phyloP scores from a whole-genome alignment of 2,113 vertebrate genomes.

The Dolichallabes microphthalmus region DNA sequence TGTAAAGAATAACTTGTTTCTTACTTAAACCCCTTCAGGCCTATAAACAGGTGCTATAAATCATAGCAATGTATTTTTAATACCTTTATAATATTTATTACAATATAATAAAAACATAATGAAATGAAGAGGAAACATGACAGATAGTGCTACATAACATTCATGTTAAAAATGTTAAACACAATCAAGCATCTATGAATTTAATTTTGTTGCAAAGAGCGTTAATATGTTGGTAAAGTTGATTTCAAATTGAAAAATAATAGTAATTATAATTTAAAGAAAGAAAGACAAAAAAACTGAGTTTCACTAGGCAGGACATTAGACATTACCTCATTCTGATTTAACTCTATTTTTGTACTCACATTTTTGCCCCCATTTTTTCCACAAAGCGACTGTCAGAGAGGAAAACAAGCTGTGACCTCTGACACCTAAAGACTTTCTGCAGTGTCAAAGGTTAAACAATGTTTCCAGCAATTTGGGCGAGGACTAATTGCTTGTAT shows the following conservation, averaged over 20 bases:
- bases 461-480: conserved; percentile 72
- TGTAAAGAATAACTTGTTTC: neutral
- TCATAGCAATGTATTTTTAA: neutral
- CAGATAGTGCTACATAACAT: neutral
- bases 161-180: neutral
- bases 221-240: no score
- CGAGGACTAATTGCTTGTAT: conserved; percentile 59
- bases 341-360: neutral
- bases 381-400: conserved; percentile 35
- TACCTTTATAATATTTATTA: neutral
- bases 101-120: neutral
- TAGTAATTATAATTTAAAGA: neutral
- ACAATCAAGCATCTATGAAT: neutral
- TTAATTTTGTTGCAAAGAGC: no score
- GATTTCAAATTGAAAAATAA: no score
- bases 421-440: conserved; percentile 71
- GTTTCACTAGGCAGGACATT: neutral
- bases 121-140: neutral
- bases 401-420: conserved; percentile 63
- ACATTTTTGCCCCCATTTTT: conserved; percentile 27
- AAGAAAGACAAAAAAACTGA: neutral
- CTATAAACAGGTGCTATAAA: neutral
- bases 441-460: conserved; percentile 76
- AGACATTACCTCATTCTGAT: neutral
- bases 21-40: neutral